Conservation (phyloP, 2,113 vertebrate species). For the Gobio gobio region DNA sequence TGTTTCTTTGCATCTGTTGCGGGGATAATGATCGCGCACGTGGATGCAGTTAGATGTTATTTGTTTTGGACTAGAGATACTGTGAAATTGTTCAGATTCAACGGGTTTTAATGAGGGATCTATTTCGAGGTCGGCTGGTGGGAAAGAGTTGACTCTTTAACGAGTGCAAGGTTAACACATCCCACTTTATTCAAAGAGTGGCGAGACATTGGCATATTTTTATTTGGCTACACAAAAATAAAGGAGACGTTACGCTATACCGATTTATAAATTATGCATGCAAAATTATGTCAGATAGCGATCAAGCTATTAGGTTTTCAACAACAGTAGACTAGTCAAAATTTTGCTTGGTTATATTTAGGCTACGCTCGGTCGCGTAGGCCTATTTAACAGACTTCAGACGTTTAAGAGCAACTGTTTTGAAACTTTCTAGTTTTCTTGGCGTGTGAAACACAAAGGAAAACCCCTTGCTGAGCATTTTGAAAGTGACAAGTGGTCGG, state of each 20-base stretch:
- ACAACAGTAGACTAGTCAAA: background rate
- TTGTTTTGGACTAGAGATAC: slow-evolving; percentile 55
- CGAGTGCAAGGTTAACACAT: slow-evolving; percentile 61
- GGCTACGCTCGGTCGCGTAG: background rate
- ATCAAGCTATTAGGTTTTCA: background rate
- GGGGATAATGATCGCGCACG: slow-evolving; percentile 23
- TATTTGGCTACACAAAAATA: background rate
- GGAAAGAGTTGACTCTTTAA: slow-evolving; percentile 54
- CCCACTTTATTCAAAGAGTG: slow-evolving; percentile 18
- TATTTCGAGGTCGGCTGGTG: slow-evolving; percentile 53
- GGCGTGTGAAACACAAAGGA: slow-evolving; percentile 34
- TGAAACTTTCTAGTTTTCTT: slow-evolving; percentile 29
- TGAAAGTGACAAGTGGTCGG: slow-evolving; percentile 42
- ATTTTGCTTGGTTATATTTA: background rate
- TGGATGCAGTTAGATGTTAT: slow-evolving; percentile 36
- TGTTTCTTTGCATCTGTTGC: slow-evolving; percentile 13
- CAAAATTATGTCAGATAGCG: no score
- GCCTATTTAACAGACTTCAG: background rate
- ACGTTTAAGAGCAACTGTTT: slow-evolving; percentile 20
- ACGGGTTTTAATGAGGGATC: slow-evolving; percentile 52
- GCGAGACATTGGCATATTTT: background rate
- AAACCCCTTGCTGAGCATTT: slow-evolving; percentile 50
- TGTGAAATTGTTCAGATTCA: slow-evolving; percentile 58
- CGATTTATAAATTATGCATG: background rate
- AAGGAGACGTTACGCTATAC: background rate